phyloP scores from a whole-genome alignment of 2,113 vertebrate genomes.

The Phycodurus eques region DNA sequence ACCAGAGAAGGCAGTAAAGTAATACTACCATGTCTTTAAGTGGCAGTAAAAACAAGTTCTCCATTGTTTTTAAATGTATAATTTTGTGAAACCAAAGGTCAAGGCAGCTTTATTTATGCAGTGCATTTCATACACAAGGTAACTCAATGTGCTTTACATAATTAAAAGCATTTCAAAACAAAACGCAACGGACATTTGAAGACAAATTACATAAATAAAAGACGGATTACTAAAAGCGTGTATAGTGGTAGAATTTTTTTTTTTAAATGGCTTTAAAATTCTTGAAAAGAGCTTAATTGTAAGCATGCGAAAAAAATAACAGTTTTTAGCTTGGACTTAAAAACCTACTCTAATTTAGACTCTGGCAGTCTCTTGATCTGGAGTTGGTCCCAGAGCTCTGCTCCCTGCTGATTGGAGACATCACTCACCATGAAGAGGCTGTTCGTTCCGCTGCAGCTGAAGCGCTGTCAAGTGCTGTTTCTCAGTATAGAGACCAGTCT shows the following conservation, averaged over 20 bases:
- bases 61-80: background rate
- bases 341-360: conserved; percentile 58
- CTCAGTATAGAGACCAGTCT: conserved; percentile 82
- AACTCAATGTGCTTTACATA: too few species aligned
- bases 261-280: too few species aligned
- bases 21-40: background rate
- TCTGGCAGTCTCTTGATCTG: conserved; percentile 86
- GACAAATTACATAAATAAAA: too few species aligned
- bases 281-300: too few species aligned
- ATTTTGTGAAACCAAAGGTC: background rate
- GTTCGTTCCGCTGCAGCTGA: conserved; percentile 87
- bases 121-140: too few species aligned
- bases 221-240: too few species aligned
- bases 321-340: too few species aligned
- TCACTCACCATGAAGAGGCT: conserved; percentile 89
- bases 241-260: too few species aligned
- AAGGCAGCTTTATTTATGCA: background rate
- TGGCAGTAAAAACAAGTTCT: background rate
- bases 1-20: background rate
- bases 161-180: too few species aligned
- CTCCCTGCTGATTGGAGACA: conserved; percentile 86
- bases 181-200: too few species aligned
- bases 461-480: conserved; percentile 87
- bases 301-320: too few species aligned
- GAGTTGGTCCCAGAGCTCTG: conserved; percentile 90